Conservation (phyloP, 2,113 vertebrate species). For the Protobothrops mucrosquamatus region DNA sequence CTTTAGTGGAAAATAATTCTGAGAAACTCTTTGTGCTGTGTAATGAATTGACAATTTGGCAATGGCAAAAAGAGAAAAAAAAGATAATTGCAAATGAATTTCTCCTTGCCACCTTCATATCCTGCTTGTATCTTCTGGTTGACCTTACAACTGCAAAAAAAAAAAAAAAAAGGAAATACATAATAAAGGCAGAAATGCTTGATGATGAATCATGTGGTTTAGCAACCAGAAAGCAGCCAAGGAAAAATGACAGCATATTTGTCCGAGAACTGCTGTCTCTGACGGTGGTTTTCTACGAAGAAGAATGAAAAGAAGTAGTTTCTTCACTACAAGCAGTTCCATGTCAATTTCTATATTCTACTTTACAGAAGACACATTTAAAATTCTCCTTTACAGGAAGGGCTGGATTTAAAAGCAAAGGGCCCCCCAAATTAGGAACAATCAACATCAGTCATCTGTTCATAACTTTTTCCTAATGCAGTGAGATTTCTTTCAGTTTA, state of each 20-base stretch:
- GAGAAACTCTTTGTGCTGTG: background rate
- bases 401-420: background rate
- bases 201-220: background rate
- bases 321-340: background rate
- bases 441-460: background rate
- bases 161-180: background rate
- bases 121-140: background rate
- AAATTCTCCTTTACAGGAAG: background rate
- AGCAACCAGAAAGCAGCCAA: background rate
- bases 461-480: background rate
- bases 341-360: background rate
- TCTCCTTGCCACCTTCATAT: background rate
- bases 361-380: background rate
- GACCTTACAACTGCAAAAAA: background rate
- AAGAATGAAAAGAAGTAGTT: background rate
- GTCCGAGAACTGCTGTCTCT: background rate
- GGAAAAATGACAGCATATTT: background rate
- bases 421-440: background rate
- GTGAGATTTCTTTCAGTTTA: background rate
- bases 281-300: background rate
- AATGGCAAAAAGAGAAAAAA: constrained; percentile 9
- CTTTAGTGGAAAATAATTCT: constrained; percentile 42
- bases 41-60: constrained; percentile 10
- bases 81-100: background rate
- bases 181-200: background rate